Evolutionary conservation across 37 sponge, comb jelly and placozoan genomes (phyloP), one percentile per base, ranked within the genome.

Genomic region (Axinella damicornis): DNA sequence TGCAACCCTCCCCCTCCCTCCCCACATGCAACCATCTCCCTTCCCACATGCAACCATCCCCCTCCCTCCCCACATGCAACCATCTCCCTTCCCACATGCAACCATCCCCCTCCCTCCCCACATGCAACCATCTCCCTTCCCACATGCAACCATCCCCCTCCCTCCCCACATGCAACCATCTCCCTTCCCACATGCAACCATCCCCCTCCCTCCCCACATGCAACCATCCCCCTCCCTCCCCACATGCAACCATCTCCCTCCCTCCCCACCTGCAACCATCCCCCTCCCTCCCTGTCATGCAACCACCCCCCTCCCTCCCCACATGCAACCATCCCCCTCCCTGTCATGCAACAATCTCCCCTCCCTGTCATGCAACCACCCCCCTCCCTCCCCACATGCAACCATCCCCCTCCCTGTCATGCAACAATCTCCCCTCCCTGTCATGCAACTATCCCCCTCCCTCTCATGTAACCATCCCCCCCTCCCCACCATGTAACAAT

Each of bases 151-250:
- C 46, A 4, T 9, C 46, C 9, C 46, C 13, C 71, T 13, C 71
- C 71, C 71, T 69, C 71, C 34, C 71, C 28, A 11, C 71, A n/a
- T n/a, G n/a, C n/a, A n/a, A n/a, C n/a, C n/a, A n/a, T n/a, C n/a
- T n/a, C n/a, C n/a, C n/a, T n/a, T n/a, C n/a, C n/a, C n/a, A n/a
- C n/a, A n/a, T n/a, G n/a, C n/a, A n/a, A n/a, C n/a, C n/a, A 11
- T 69, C 36, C 12, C 71, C 13, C 71, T 12, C 71, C 28, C 71
- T 35, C 71, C 13, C 71, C 36, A 11, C 13, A n/a, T 34, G 24
- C 69, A 24, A 18, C 69, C 69, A 24, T 25, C 69, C 69, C 31
- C 34, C 71, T 13, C 71, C 38, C 71, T 69, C 71, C 9, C 46
- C 46, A 4, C 46, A n/a, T n/a, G n/a, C n/a, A n/a, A n/a, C n/a